Percentiles rank a stretch among this genome's conserved stretches.
phyloP scores from a whole-genome alignment of 2,797 vertebrate species.

The Enteromius paludinosus region DNA sequence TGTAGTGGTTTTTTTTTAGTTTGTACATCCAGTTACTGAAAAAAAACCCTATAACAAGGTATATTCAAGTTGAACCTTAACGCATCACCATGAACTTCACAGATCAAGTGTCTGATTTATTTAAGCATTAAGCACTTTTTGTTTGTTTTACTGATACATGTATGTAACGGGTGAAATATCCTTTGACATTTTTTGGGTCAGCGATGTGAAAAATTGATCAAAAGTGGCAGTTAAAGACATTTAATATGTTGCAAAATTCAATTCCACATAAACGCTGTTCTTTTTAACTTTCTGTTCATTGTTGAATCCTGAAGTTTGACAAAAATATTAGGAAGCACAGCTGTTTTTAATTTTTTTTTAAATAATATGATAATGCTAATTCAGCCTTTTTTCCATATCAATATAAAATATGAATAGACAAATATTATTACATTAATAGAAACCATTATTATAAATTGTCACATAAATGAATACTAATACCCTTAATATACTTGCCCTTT shows the following conservation, averaged over 20 bases:
- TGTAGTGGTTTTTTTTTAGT: constrained; percentile 1
- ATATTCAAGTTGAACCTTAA: not conserved
- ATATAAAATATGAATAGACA: not conserved
- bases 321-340: not conserved
- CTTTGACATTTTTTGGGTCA: constrained; percentile 2
- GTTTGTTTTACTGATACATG: not conserved
- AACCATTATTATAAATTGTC: not conserved
- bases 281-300: constrained; percentile 1
- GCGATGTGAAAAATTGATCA: not conserved
- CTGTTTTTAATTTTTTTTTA: not conserved
- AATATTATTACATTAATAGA: not conserved
- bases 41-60: constrained; percentile 30
- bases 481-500: not conserved
- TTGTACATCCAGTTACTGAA: constrained; percentile 3
- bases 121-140: not conserved
- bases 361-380: not conserved
- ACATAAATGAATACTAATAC: not conserved
- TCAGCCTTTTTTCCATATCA: not conserved
- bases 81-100: not conserved
- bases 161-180: not conserved
- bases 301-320: not conserved
- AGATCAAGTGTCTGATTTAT: constrained; percentile 11
- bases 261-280: not conserved
- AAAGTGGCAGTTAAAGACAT: not conserved
- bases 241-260: not conserved